These are phyloP conservation scores for Chelon auratus DNA, from an alignment of 2,797 vertebrate genomes.

Conservation along the genomic window DNA sequence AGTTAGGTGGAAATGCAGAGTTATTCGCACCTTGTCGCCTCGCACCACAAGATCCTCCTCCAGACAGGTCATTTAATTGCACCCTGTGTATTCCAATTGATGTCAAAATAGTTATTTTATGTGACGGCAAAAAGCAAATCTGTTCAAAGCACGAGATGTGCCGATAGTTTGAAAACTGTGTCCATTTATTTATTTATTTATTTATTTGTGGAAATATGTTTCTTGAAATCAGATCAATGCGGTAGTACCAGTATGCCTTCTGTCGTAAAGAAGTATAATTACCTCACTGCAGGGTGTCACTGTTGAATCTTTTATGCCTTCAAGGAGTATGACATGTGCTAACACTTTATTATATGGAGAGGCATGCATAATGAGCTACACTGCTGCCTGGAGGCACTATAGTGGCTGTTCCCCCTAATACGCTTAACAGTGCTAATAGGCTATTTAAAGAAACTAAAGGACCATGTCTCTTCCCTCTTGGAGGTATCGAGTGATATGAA, in stretches of 20 bases:
- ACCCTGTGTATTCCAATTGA: too few relatives aligned
- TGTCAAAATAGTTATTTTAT: too few relatives aligned
- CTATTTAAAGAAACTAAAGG: neutral
- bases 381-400: neutral
- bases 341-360: neutral
- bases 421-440: neutral
- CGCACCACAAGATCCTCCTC: too few relatives aligned
- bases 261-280: constrained; percentile 15
- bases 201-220: too few relatives aligned
- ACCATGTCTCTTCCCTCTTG: neutral
- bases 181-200: too few relatives aligned
- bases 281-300: constrained; percentile 19
- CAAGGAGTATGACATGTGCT: constrained; percentile 15
- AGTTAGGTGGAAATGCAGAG: too few relatives aligned
- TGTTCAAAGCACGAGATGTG: too few relatives aligned
- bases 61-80: too few relatives aligned
- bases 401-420: neutral
- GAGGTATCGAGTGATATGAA: neutral
- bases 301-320: constrained; percentile 7
- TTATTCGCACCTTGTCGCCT: too few relatives aligned
- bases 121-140: too few relatives aligned
- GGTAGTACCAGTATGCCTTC: neutral
- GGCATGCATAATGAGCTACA: constrained; percentile 14
- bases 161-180: too few relatives aligned
- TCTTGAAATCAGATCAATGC: too few relatives aligned